Conservation (phyloP, 2,888 invertebrate genomes). For the Ophonus ardosiacus region DNA sequence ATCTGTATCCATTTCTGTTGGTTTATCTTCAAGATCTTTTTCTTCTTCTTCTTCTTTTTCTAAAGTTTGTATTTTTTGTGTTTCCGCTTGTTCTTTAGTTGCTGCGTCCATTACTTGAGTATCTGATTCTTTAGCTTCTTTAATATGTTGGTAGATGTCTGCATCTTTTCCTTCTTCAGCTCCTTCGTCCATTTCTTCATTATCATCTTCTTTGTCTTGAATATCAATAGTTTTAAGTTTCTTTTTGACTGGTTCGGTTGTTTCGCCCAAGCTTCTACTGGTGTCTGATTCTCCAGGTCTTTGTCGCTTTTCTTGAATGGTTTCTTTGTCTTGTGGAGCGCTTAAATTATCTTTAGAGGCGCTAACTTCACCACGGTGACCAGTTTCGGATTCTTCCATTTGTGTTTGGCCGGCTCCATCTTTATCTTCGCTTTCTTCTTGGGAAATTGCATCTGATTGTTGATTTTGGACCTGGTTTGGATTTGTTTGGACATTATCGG, state of each 20-base stretch:
- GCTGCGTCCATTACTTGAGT: constrained; percentile 87
- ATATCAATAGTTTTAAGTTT: constrained; percentile 79
- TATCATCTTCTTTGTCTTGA: constrained; percentile 74
- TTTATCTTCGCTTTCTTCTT: constrained; percentile 81
- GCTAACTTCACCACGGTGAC: constrained; percentile 80
- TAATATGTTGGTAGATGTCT: constrained; percentile 88
- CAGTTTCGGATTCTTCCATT: constrained; percentile 83
- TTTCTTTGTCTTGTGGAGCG: constrained; percentile 71
- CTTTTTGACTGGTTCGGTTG: constrained; percentile 81
- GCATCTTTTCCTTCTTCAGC: constrained; percentile 70
- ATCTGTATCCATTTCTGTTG: constrained; percentile 79
- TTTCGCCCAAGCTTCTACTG: constrained; percentile 84
- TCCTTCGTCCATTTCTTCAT: constrained; percentile 76
- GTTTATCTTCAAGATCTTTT: constrained; percentile 77
- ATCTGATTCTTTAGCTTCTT: constrained; percentile 86
- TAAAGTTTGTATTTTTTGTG: constrained; percentile 82
- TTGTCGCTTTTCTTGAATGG: constrained; percentile 80
- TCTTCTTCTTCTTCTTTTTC: constrained; percentile 81
- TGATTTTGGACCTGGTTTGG: constrained; percentile 72
- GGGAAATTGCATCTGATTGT: constrained; percentile 76
- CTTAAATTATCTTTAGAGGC: constrained; percentile 72
- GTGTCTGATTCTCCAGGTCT: constrained; percentile 87
- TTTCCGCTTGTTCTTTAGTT: constrained; percentile 89
- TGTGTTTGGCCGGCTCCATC: constrained; percentile 87
- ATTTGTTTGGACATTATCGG: constrained; percentile 76